phyloP scores from a whole-genome alignment of 2,113 vertebrate genomes.

The Paramisgurnus dabryanus region DNA sequence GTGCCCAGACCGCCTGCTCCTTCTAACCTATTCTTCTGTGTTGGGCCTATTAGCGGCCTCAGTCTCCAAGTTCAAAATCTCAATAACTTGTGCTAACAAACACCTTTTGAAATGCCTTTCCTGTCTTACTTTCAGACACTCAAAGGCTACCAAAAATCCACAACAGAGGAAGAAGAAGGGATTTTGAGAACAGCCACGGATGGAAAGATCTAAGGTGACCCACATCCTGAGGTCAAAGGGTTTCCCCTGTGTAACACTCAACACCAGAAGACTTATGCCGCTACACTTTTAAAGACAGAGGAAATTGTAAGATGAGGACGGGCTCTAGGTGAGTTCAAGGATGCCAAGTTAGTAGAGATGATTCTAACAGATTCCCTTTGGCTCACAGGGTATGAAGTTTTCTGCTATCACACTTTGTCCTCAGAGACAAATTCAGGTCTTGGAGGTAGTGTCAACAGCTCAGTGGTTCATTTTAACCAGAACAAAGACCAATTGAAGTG shows the following conservation, averaged over 20 bases:
- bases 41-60: too few species aligned
- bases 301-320: slow-evolving; percentile 26
- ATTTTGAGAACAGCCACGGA: slow-evolving; percentile 29
- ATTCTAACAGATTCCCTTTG: slow-evolving; percentile 43
- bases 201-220: slow-evolving; percentile 39
- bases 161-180: background rate
- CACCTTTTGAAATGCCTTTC: slow-evolving; percentile 5
- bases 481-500: slow-evolving; percentile 14
- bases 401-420: slow-evolving; percentile 19
- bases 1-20: background rate
- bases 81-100: slow-evolving; percentile 36
- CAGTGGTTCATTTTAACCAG: slow-evolving; percentile 1
- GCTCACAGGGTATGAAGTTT: slow-evolving; percentile 31
- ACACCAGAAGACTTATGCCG: slow-evolving; percentile 40
- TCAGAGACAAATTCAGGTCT: slow-evolving; percentile 36
- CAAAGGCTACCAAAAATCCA: background rate
- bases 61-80: too few species aligned
- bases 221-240: slow-evolving; percentile 47
- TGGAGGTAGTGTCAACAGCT: slow-evolving; percentile 38
- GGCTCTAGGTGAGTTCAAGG: slow-evolving; percentile 25
- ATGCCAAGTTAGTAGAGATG: slow-evolving; percentile 37
- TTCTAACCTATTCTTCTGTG: too few species aligned
- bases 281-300: slow-evolving; percentile 18
- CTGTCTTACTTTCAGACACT: slow-evolving; percentile 16
- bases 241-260: slow-evolving; percentile 41